Percentiles rank a stretch among this genome's conserved stretches.
Evolutionary conservation across 2,113 vertebrate genomes (phyloP).

Genomic region (Cochlearius cochlearius): DNA sequence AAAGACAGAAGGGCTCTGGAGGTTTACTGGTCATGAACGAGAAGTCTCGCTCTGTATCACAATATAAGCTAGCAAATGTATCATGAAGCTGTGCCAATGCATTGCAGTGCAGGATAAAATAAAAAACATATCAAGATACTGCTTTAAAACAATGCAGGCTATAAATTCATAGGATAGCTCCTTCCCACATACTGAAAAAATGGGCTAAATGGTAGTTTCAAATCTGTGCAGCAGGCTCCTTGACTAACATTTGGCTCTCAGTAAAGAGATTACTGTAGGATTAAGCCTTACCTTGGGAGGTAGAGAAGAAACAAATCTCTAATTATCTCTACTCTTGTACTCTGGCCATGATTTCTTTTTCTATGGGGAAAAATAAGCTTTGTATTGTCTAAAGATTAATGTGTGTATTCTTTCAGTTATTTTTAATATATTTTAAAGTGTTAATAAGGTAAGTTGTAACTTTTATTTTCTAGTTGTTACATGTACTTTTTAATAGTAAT

Average conservation of each 20-base stretch:
- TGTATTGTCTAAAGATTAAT: conserved; percentile 7
- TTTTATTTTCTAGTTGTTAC: neutral
- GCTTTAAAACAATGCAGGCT: neutral
- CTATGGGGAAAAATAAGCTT: conserved; percentile 43
- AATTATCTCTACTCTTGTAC: conserved; percentile 39
- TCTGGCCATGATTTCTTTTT: conserved; percentile 30
- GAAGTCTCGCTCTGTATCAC: neutral
- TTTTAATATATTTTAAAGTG: conserved; percentile 4
- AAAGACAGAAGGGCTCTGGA: neutral
- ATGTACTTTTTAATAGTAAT: neutral
- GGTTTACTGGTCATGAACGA: neutral
- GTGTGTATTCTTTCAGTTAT: neutral
- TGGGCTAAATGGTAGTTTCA: neutral
- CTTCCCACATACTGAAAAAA: neutral
- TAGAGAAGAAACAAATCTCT: conserved; percentile 47
- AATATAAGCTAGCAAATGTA: neutral
- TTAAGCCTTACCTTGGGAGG: conserved; percentile 49
- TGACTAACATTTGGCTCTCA: conserved; percentile 19
- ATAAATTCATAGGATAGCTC: neutral
- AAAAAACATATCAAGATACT: neutral
- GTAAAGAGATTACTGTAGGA: conserved; percentile 51
- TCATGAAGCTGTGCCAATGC: neutral
- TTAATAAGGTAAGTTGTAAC: neutral
- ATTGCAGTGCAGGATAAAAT: neutral
- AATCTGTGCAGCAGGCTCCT: neutral